Conservation (phyloP, 2,113 vertebrate genomes). For the Haliaeetus leucogaster region DNA sequence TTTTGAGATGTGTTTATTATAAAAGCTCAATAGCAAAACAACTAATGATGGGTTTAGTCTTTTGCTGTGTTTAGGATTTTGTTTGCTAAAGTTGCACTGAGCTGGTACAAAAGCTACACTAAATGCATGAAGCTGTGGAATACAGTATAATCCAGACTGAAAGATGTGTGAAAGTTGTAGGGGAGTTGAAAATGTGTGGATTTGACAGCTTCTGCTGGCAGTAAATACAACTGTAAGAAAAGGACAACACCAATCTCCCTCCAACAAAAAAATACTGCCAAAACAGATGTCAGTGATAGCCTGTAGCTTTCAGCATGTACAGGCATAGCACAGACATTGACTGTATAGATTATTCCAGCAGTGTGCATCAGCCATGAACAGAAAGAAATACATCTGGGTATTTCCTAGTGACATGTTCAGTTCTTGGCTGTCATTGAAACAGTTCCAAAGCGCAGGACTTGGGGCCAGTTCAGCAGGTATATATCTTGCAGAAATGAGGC, state of each 20-base stretch:
- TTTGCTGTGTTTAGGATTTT: not conserved
- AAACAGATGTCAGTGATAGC: rapidly evolving
- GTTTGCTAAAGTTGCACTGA: not conserved
- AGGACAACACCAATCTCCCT: not conserved
- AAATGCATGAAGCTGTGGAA: not conserved
- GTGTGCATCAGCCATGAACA: not conserved
- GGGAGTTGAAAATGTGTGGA: not conserved
- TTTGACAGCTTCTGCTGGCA: not conserved
- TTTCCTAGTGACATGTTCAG: not conserved
- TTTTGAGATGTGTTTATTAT: not conserved
- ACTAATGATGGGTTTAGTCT: not conserved
- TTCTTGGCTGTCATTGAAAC: not conserved
- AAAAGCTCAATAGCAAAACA: not conserved
- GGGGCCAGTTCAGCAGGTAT: not conserved
- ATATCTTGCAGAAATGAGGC: not conserved
- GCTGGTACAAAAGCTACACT: not conserved
- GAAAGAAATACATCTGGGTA: not conserved
- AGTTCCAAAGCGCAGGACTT: not conserved
- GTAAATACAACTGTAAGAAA: not conserved
- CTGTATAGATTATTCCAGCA: not conserved
- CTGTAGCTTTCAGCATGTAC: not conserved
- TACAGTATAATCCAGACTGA: not conserved
- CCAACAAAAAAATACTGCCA: not conserved
- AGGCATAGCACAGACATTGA: not conserved
- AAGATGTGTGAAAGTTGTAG: not conserved